These are phyloP conservation scores for Latrodectus elegans DNA, from an alignment of 2,888 invertebrate species.

Conservation along the genomic window DNA sequence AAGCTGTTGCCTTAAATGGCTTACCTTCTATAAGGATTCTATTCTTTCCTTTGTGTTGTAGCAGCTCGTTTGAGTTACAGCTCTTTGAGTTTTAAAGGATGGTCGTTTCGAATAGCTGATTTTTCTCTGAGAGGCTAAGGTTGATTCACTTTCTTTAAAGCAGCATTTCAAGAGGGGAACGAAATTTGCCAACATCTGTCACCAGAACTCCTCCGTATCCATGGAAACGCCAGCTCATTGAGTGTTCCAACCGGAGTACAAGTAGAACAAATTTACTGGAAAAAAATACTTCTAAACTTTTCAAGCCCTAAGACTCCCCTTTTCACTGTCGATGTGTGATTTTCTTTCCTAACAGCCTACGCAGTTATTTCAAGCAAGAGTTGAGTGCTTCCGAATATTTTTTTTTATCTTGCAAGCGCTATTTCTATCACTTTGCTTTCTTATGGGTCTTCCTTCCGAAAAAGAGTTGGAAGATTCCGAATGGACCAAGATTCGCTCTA, in stretches of 20 bases:
- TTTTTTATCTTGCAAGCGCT: constrained; percentile 20
- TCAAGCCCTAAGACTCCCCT: constrained; percentile 48
- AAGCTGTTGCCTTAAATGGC: too few species aligned
- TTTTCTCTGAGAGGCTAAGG: neutral
- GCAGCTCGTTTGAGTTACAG: too few species aligned
- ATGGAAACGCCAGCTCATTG: constrained; percentile 33
- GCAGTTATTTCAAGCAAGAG: constrained; percentile 48
- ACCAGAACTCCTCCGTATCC: constrained; percentile 39
- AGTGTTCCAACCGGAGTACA: constrained; percentile 39
- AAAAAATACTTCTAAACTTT: constrained; percentile 54
- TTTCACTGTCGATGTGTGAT: constrained; percentile 43
- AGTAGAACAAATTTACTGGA: constrained; percentile 47
- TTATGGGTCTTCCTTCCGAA: constrained; percentile 9
- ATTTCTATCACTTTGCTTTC: constrained; percentile 23
- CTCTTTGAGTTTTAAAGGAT: constrained; percentile 4
- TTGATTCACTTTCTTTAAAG: constrained; percentile 49
- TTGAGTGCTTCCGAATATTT: constrained; percentile 38
- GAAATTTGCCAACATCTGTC: constrained; percentile 49
- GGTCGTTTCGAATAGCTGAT: constrained; percentile 3
- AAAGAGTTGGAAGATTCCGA: constrained; percentile 19
- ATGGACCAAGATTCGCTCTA: constrained; percentile 22
- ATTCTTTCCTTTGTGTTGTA: too few species aligned
- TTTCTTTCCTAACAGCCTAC: constrained; percentile 49
- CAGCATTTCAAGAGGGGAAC: constrained; percentile 35
- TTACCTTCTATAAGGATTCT: too few species aligned